Evolutionary conservation across 2,888 invertebrate species (phyloP).

Genomic region (Mongoloraphidia duomilia): DNA sequence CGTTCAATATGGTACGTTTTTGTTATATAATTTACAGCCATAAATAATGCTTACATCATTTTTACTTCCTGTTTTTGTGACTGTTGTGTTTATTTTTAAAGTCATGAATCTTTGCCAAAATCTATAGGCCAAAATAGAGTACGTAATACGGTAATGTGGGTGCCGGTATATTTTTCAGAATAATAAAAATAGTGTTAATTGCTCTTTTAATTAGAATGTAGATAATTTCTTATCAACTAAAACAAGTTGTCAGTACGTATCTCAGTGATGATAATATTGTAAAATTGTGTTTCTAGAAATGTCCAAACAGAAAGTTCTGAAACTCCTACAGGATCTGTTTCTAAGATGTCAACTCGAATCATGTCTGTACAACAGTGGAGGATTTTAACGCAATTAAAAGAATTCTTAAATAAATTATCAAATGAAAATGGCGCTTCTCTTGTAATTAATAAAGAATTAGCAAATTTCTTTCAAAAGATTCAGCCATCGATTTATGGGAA

Average conservation of each 20-base stretch:
- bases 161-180: not conserved
- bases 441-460: conserved; percentile 34
- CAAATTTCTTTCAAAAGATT: conserved; percentile 33
- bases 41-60: too few relatives aligned
- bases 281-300: conserved; percentile 15
- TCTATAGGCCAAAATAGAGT: too few relatives aligned
- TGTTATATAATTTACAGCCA: too few relatives aligned
- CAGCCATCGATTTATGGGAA: conserved; percentile 27
- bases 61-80: too few relatives aligned
- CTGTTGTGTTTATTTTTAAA: too few relatives aligned
- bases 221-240: not conserved
- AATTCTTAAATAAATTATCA: conserved; percentile 30
- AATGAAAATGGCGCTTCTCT: conserved; percentile 31
- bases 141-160: not conserved
- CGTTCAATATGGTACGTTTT: too few relatives aligned
- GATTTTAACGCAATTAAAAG: conserved; percentile 31
- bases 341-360: conserved; percentile 25
- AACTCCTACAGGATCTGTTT: conserved; percentile 17
- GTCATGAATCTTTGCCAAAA: too few relatives aligned
- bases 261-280: conserved; percentile 1
- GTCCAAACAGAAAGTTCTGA: conserved; percentile 16
- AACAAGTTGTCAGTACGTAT: not conserved
- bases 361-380: conserved; percentile 31
- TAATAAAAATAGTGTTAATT: not conserved
- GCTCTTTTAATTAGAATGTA: not conserved